phyloP scores from a whole-genome alignment of 2,888 invertebrate genomes.

The Campopleginae sp. region DNA sequence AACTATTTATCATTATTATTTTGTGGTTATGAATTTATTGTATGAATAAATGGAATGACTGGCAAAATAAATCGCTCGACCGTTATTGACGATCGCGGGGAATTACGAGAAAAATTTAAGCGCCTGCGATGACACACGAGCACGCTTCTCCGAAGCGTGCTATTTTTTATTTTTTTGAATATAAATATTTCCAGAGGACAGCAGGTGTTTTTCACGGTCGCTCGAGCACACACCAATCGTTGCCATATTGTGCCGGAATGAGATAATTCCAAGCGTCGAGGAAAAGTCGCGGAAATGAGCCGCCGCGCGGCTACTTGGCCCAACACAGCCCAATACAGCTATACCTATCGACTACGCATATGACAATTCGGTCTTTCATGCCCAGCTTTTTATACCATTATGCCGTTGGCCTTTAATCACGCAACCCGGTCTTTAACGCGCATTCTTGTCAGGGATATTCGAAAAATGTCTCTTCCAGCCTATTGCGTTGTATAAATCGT shows the following conservation, averaged over 20 bases:
- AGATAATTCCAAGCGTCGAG: constrained; percentile 29
- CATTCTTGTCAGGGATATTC: not conserved
- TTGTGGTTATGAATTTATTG: not conserved
- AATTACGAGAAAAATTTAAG: not conserved
- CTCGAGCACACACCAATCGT: constrained; percentile 12
- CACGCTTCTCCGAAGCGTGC: not conserved
- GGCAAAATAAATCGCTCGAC: not conserved
- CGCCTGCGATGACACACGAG: constrained; percentile 14
- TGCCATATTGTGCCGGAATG: constrained; percentile 40
- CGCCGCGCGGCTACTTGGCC: not conserved
- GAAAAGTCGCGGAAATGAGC: constrained; percentile 32
- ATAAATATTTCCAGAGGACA: constrained; percentile 39
- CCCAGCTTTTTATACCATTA: not conserved
- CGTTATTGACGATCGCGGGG: not conserved
- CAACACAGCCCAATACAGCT: not conserved
- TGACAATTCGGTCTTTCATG: not conserved
- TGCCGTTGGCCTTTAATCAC: not conserved
- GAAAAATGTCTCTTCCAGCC: not conserved
- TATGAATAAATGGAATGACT: not conserved
- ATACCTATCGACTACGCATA: not conserved
- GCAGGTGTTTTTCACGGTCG: constrained; percentile 61
- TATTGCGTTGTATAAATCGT: not conserved
- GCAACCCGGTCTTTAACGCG: not conserved
- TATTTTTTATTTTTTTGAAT: not conserved
- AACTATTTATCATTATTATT: too few relatives aligned